Evolutionary conservation across 1,140 invertebrate species (phyloP).

Genomic region (Musca domestica): DNA sequence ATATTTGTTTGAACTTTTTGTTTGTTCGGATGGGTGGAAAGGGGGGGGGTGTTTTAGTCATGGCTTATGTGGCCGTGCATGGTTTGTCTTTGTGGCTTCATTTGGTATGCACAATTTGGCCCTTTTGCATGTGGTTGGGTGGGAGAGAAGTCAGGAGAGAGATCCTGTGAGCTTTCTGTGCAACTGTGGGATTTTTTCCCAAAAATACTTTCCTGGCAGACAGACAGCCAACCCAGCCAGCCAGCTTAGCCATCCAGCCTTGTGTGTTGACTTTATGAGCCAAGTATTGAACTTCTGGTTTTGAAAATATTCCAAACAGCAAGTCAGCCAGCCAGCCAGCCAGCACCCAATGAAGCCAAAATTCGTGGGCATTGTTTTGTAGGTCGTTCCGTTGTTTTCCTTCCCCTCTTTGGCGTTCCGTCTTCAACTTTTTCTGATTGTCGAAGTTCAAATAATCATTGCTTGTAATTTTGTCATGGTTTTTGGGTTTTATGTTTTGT

Average conservation of each 20-base stretch:
- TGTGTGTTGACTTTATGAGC: slow-evolving; percentile 20
- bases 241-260: background rate
- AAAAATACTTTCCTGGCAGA: too few species aligned
- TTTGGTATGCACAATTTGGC: slow-evolving; percentile 20
- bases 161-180: background rate
- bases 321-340: too few species aligned
- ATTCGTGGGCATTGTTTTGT: slow-evolving; percentile 21
- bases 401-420: too few species aligned
- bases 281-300: slow-evolving; percentile 19
- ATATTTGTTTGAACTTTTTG: background rate
- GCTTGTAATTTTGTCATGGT: slow-evolving; percentile 21
- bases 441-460: slow-evolving; percentile 12
- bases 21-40: too few species aligned
- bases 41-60: too few species aligned
- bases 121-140: background rate
- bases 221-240: too few species aligned
- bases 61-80: too few species aligned
- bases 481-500: background rate
- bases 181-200: slow-evolving; percentile 11
- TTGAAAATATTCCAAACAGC: slow-evolving; percentile 4
- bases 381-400: slow-evolving; percentile 4
- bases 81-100: background rate
- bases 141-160: too few species aligned
- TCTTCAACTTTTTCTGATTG: too few species aligned
- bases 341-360: background rate